Percentiles rank a stretch among this genome's conserved stretches.
Evolutionary conservation across 2,797 vertebrate genomes (phyloP).

Genomic region (Cephalopachus bancanus): DNA sequence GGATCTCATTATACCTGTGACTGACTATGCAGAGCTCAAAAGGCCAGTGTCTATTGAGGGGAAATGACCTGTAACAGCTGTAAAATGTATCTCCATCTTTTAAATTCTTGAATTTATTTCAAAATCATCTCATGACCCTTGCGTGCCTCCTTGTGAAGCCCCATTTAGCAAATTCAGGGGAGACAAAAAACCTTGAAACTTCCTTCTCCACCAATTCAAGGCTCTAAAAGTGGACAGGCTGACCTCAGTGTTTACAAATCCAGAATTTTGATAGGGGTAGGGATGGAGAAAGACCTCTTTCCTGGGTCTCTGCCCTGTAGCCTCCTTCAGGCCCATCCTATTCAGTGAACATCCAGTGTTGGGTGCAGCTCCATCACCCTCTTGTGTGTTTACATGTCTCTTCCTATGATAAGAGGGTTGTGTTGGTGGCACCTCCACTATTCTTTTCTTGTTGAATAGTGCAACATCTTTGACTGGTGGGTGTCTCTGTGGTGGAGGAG

Average conservation of each 20-base stretch:
- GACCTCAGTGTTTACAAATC: constrained; percentile 65
- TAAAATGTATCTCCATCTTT: constrained; percentile 32
- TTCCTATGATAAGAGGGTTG: constrained; percentile 62
- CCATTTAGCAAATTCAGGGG: constrained; percentile 67
- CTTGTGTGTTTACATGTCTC: constrained; percentile 68
- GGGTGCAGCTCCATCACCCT: constrained; percentile 50
- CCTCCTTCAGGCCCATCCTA: neutral
- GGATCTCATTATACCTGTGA: constrained; percentile 7
- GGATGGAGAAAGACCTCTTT: constrained; percentile 25
- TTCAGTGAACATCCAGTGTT: neutral
- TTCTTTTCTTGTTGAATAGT: constrained; percentile 40
- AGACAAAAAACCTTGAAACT: constrained; percentile 45
- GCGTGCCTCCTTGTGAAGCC: constrained; percentile 60
- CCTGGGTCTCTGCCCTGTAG: neutral
- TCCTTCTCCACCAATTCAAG: constrained; percentile 40
- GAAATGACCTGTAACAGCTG: neutral
- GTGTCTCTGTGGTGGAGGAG: constrained; percentile 53
- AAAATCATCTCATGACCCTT: constrained; percentile 69
- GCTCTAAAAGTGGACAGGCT: constrained; percentile 52
- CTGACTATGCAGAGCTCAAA: constrained; percentile 31
- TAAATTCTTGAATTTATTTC: constrained; percentile 57
- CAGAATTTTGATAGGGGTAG: neutral
- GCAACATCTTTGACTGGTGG: constrained; percentile 10
- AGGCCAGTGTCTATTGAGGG: constrained; percentile 56
- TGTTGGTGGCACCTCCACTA: constrained; percentile 20